Base-by-base conservation (phyloP, 2,113 vertebrate genomes). In the Clinocottus analis region DNA sequence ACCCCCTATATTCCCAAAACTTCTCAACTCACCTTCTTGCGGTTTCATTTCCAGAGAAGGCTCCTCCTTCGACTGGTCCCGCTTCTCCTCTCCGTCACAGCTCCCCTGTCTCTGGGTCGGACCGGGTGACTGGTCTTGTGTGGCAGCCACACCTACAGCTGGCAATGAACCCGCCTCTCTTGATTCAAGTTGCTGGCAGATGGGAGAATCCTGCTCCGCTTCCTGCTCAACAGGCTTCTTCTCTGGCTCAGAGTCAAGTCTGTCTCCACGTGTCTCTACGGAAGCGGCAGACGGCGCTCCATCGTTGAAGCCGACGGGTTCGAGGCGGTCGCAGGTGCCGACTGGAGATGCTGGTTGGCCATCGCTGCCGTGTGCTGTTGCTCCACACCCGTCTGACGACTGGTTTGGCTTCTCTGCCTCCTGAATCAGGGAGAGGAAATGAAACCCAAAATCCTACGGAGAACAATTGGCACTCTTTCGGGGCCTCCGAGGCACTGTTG, bases 61-160 rank as follows among this genome's bases (percentile, higher is more conserved):
- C 0, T 96, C 95, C 3, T 97, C 97, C 87, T 96, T 97, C 7
- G 94, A 93, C 90, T 89, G 90, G 90, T 95, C 95, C 39, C 84
- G 93, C 91, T 96, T 98, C 85, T 97, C 95, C 39, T 93, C 94
- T 43, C 87, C 90, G 0, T 87, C 80, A 59, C 70, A 58, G 61
- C 72, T 85, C 23, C 41, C 75, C 41, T 53, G 79, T 23, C 41
- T 86, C 58, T 13, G 82, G 7, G n/a, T 27, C 0, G 7, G 25
- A 37, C 10, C 19, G 0, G 80, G 19, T 0, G 77, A 35, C 39
- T 29, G 65, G 23, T 35, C 47, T 61, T 9, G 78, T 67, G 73
- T 80, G 78, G 55, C 33, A 43, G 63, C 10, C 21, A 10, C 12
- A 2, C 35, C 64, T 2, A 23, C 41, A 41, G 67, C 59, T 25